A percentile compares a stretch with the other conserved stretches of the same genome.
Evolutionary conservation across 2,888 invertebrate genomes (phyloP).

Genomic region (Patella depressa): DNA sequence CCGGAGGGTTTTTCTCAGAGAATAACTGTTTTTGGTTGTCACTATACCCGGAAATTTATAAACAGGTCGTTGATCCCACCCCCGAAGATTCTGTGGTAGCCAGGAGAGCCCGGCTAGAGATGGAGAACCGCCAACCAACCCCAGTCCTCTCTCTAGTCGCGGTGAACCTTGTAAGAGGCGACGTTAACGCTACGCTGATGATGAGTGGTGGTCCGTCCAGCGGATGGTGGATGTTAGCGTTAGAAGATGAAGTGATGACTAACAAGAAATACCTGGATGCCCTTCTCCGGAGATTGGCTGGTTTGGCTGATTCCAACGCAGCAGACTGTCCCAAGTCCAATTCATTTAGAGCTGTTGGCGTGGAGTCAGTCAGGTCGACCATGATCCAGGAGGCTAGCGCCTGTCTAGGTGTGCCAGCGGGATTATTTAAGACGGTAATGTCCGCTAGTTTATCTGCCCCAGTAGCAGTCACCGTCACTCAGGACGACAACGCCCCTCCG

Average conservation of each 20-base stretch:
- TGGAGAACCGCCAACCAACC: background rate
- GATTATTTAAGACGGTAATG: too few species aligned
- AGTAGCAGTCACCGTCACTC: too few species aligned
- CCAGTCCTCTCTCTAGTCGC: background rate
- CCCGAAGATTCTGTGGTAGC: background rate
- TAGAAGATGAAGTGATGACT: background rate
- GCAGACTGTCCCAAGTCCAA: too few species aligned
- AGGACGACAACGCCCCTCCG: too few species aligned
- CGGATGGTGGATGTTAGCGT: background rate
- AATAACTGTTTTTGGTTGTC: background rate
- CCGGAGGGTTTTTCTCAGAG: background rate
- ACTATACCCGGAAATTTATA: background rate
- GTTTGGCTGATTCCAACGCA: too few species aligned
- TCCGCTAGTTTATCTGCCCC: too few species aligned
- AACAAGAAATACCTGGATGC: too few species aligned
- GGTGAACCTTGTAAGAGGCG: background rate
- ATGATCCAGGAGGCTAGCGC: too few species aligned
- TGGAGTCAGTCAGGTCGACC: too few species aligned
- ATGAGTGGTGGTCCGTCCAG: background rate
- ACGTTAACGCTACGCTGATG: background rate
- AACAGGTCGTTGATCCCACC: background rate
- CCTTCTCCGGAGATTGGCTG: too few species aligned
- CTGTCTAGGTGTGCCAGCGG: too few species aligned
- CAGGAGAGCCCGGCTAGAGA: background rate
- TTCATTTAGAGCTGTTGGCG: too few species aligned